Base-by-base conservation (phyloP, 1,140 invertebrate species). In the Neuroterus valhalla region DNA sequence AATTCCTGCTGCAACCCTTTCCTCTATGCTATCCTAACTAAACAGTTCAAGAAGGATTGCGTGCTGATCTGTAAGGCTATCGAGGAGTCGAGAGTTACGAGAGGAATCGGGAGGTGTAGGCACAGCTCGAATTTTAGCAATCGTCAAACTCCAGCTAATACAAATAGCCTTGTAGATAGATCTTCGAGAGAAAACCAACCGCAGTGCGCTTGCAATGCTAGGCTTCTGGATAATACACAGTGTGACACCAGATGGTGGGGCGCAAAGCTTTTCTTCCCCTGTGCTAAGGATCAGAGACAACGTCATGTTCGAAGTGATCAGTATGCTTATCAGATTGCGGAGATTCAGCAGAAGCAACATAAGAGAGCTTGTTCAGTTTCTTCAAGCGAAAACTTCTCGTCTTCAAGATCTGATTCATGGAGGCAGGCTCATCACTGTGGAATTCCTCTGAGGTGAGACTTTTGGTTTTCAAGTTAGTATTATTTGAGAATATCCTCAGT, bases 1-100 rank as follows among this genome's bases (percentile, higher is more conserved):
- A 99, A 99, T 86, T 98, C 96, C 0, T 99, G 97, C 85, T 98
- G 97, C 87, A 99, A 99, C 89, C 98, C 98, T 0, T 99, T 99
- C 85, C 91, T 99, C 0, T 99, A 99, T 88, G 97, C 98, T 21
- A 98, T 99, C 74, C 92, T 99, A 71, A 99, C 97, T 0, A 98
- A 98, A 87, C 97, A 99, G 84, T 99, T 99, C 87, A 99, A 99
- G 87, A 98, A 98, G 88, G 98, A 99, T 86, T 99, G 98, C 88
- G 96, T 98, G 0, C 93, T 98, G 78, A 95, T 99, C 66, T 99
- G 97, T 88, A 96, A 97, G 85, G 95, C 96, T 10, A 97, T 98
- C 78, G 97, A 98, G 88, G 97, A 98, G 84, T 97, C 96, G 0
- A 91, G 96, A 31, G 96, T 98, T 0, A 96, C 96, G 0, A 91